A percentile compares a stretch with the other conserved stretches of the same genome.
phyloP scores from a whole-genome alignment of 2,888 invertebrate genomes.

The Drosophila dives region DNA sequence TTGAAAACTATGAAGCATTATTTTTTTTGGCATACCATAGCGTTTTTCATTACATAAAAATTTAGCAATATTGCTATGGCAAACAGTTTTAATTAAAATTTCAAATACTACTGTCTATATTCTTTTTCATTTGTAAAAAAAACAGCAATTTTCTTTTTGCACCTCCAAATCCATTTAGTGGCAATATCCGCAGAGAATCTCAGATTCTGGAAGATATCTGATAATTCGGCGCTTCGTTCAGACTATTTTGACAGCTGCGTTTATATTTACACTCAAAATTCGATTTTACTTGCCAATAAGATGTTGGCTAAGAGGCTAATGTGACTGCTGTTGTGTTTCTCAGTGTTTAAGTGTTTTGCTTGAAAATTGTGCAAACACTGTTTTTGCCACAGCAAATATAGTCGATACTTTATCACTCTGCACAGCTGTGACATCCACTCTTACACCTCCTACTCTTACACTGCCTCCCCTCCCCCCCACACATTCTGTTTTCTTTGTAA shows the following conservation, averaged over 20 bases:
- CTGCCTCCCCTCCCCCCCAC: background rate
- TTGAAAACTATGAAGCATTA: constrained; percentile 10
- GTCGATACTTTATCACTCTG: background rate
- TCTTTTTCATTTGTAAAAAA: constrained; percentile 1
- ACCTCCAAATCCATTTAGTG: constrained; percentile 45
- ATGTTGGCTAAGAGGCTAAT: constrained; percentile 17
- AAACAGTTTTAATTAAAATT: constrained; percentile 4
- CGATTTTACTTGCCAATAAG: constrained; percentile 22
- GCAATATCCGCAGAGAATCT: background rate
- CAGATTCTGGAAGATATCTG: background rate
- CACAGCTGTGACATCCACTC: constrained; percentile 25
- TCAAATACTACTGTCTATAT: background rate
- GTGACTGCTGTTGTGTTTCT: background rate
- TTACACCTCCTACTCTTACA: background rate
- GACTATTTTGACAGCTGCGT: constrained; percentile 23
- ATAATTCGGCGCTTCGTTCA: constrained; percentile 6
- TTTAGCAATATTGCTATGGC: background rate
- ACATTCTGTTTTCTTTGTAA: constrained; percentile 6
- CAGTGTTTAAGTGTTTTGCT: constrained; percentile 21
- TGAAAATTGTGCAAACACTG: constrained; percentile 20
- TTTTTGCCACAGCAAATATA: background rate
- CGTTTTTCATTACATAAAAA: background rate
- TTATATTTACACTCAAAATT: constrained; percentile 34
- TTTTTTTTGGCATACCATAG: background rate
- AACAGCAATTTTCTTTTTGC: constrained; percentile 8